Evolutionary conservation across 2,888 invertebrate genomes (phyloP).

Genomic region (Strigamia crassipes): DNA sequence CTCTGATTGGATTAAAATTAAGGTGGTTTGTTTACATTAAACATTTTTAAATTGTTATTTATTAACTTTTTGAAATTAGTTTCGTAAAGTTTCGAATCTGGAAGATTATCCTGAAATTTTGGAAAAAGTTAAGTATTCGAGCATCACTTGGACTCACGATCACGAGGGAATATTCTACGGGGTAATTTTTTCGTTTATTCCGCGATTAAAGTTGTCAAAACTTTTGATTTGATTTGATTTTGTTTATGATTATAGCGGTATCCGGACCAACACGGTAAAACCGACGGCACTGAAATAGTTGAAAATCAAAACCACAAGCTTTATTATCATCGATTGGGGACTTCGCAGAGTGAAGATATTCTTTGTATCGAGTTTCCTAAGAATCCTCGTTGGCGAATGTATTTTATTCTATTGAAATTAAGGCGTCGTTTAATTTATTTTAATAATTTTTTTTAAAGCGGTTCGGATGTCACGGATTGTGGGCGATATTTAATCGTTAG

Average conservation of each 20-base stretch:
- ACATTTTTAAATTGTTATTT: neutral
- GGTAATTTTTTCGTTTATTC: constrained; percentile 60
- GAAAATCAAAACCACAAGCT: constrained; percentile 89
- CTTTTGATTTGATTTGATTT: neutral
- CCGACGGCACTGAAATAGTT: constrained; percentile 89
- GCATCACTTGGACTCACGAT: constrained; percentile 93
- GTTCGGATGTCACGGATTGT: constrained; percentile 85
- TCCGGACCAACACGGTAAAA: constrained; percentile 78
- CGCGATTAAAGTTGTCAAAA: neutral
- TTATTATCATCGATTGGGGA: constrained; percentile 87
- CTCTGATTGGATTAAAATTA: constrained; percentile 93
- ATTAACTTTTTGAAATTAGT: constrained; percentile 51
- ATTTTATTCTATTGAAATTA: constrained; percentile 53
- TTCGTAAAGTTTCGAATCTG: constrained; percentile 62
- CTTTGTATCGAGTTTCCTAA: constrained; percentile 87
- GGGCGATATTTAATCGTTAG: constrained; percentile 84
- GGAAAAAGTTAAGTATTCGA: constrained; percentile 88
- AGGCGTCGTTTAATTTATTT: neutral
- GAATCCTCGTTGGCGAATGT: constrained; percentile 88
- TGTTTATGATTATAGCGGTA: constrained; percentile 67
- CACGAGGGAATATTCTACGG: constrained; percentile 94
- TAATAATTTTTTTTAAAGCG: constrained; percentile 65
- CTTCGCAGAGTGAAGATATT: constrained; percentile 82
- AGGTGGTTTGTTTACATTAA: constrained; percentile 55
- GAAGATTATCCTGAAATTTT: constrained; percentile 87